Percentiles rank a stretch among this genome's conserved stretches.
Conservation (phyloP, 2,797 vertebrate genomes). For the Lutjanus argentimaculatus region DNA sequence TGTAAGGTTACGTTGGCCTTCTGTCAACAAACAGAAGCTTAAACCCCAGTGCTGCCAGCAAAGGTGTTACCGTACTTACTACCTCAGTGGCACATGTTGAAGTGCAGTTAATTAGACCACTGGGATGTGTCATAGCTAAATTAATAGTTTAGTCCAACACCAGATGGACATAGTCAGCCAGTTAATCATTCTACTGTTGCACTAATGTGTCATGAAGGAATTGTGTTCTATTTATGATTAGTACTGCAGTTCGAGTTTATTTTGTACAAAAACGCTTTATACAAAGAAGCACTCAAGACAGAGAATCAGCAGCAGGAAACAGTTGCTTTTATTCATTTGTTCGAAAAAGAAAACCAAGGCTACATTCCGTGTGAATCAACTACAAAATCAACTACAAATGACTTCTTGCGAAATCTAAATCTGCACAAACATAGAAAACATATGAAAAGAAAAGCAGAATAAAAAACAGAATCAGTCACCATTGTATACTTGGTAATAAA, state of each 20-base stretch:
- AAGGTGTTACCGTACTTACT: conserved; percentile 35
- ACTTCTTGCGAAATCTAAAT: not conserved
- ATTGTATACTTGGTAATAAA: too few species aligned
- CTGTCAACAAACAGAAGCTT: conserved; percentile 48
- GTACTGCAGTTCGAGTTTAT: not conserved
- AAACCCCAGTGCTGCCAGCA: conserved; percentile 23
- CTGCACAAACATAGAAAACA: not conserved
- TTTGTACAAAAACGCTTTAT: not conserved
- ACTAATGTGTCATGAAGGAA: conserved; percentile 12
- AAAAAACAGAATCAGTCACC: not conserved
- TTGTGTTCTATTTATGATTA: conserved; percentile 25
- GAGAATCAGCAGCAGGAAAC: not conserved
- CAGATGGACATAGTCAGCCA: conserved; percentile 54
- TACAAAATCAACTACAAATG: not conserved
- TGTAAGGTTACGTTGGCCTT: conserved; percentile 24
- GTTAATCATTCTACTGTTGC: conserved; percentile 37
- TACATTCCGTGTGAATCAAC: not conserved
- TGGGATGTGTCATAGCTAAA: conserved; percentile 65
- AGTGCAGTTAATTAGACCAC: conserved; percentile 63
- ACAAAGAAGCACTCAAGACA: not conserved
- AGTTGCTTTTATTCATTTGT: conserved; percentile 1
- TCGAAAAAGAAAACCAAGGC: not conserved
- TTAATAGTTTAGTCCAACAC: conserved; percentile 53
- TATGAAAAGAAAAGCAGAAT: not conserved
- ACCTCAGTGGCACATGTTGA: conserved; percentile 48